These are phyloP conservation scores for Melospiza melodia DNA, from an alignment of 2,113 vertebrate genomes.

Conservation along the genomic window DNA sequence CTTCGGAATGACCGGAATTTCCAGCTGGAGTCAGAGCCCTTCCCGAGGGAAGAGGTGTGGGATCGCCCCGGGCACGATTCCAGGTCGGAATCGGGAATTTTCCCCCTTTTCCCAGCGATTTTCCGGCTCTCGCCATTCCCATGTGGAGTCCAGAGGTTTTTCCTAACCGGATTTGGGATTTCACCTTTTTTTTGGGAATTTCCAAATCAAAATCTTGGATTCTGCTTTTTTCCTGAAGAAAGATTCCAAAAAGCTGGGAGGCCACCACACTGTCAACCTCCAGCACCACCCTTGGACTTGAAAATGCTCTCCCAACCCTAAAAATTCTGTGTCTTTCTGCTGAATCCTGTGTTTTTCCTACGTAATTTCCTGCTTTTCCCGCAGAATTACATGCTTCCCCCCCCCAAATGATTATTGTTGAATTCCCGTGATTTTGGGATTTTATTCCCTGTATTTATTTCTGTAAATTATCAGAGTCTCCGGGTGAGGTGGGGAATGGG, in stretches of 20 bases:
- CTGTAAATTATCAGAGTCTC: neutral
- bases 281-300: neutral
- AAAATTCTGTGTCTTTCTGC: neutral
- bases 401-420: neutral
- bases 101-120: neutral
- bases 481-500: neutral
- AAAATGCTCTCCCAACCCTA: neutral
- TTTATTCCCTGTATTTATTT: neutral
- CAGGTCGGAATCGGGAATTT: no score
- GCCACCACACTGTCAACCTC: neutral
- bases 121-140: neutral
- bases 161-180: neutral
- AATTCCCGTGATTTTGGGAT: neutral
- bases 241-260: neutral
- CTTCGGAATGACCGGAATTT: neutral
- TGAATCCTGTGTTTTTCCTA: neutral
- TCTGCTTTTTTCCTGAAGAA: neutral
- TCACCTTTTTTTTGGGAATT: neutral
- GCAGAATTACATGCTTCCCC: neutral
- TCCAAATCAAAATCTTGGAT: neutral
- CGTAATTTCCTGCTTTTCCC: neutral
- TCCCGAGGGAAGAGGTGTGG: neutral
- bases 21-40: neutral
- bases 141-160: neutral
- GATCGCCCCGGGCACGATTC: neutral